Evolutionary conservation across 2,888 invertebrate species (phyloP).

Genomic region (Ochlodes sylvanus): DNA sequence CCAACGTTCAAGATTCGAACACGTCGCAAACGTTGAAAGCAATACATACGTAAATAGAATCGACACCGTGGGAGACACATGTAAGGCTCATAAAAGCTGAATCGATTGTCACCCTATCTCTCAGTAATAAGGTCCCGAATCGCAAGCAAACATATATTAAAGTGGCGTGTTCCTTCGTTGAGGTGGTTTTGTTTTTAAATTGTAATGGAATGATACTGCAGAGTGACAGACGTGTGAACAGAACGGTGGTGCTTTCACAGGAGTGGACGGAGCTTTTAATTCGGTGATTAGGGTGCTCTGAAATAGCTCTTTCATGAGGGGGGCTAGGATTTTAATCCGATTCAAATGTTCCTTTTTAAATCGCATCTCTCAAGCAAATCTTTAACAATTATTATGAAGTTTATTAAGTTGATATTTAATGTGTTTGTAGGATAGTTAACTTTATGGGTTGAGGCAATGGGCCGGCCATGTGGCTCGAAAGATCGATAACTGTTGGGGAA

Average conservation of each 20-base stretch:
- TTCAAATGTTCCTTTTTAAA: constrained; percentile 20
- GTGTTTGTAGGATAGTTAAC: neutral
- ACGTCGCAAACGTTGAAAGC: constrained; percentile 43
- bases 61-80: constrained; percentile 66
- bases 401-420: no score
- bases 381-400: constrained; percentile 1
- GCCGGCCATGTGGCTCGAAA: no score
- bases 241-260: constrained; percentile 69
- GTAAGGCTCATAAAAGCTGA: constrained; percentile 37
- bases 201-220: constrained; percentile 57
- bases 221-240: constrained; percentile 80
- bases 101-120: constrained; percentile 44
- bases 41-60: constrained; percentile 60
- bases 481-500: no score
- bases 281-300: constrained; percentile 49
- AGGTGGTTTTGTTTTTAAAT: constrained; percentile 66
- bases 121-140: constrained; percentile 47
- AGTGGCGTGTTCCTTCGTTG: constrained; percentile 46
- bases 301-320: constrained; percentile 47
- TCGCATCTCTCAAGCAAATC: neutral
- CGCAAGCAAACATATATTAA: constrained; percentile 40
- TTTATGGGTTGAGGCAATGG: no score
- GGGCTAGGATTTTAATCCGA: constrained; percentile 20
- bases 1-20: constrained; percentile 24
- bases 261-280: constrained; percentile 51